These are phyloP conservation scores for Okamejei kenojei DNA, from an alignment of 2,797 vertebrate species.

Conservation along the genomic window DNA sequence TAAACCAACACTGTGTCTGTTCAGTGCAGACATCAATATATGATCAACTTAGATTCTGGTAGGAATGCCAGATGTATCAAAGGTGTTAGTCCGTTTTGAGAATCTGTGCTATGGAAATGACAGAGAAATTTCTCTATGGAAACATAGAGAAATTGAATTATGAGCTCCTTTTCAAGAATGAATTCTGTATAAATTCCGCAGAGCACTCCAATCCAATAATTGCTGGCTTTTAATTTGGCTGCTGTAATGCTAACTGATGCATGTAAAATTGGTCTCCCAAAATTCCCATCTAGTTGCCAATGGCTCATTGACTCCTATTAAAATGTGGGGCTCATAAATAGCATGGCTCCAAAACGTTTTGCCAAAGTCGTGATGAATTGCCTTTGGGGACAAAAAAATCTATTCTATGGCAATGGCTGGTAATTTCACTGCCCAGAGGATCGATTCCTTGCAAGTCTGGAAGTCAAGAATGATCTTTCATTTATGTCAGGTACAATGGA, in stretches of 20 bases:
- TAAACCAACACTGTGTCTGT: not conserved
- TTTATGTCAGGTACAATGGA: not conserved
- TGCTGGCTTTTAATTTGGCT: slow-evolving; percentile 22
- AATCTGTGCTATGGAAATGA: not conserved
- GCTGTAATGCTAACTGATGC: not conserved
- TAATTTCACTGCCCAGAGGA: not conserved
- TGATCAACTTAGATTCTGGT: not conserved
- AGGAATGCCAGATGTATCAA: not conserved
- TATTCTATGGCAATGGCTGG: not conserved
- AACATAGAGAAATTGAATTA: slow-evolving; percentile 19
- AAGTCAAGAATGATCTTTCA: not conserved
- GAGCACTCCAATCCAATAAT: not conserved
- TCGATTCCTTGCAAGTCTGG: not conserved
- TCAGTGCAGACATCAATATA: not conserved
- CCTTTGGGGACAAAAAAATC: not conserved
- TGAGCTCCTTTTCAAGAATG: not conserved
- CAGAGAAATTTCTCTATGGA: no score
- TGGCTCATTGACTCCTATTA: slow-evolving; percentile 25
- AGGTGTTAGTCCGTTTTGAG: not conserved
- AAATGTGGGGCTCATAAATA: slow-evolving; percentile 17
- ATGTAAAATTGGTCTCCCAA: slow-evolving; percentile 1
- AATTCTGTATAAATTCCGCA: not conserved
- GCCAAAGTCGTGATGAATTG: slow-evolving; percentile 3
- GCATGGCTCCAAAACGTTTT: slow-evolving; percentile 25
- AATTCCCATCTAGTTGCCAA: slow-evolving; percentile 25